Percentiles rank a stretch among this genome's conserved stretches.
These are phyloP conservation scores for Hydrocynus forskahlii DNA, from an alignment of 2,797 vertebrate genomes.

Conservation along the genomic window DNA sequence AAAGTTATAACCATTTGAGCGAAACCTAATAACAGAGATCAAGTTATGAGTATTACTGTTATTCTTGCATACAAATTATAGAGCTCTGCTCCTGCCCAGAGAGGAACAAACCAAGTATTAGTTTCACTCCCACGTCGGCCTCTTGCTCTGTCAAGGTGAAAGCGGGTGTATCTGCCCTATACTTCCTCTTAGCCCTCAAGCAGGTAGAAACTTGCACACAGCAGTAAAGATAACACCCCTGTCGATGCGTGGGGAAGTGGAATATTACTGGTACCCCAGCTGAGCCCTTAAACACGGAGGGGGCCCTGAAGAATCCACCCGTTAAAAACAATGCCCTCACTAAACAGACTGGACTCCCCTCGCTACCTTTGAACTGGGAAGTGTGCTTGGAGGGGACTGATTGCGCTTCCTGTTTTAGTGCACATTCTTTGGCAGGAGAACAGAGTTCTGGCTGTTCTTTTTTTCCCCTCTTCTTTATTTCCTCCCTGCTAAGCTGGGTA, in stretches of 20 bases:
- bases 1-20: neutral
- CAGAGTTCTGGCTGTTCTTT: slow-evolving; percentile 41
- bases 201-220: slow-evolving; percentile 23
- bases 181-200: slow-evolving; percentile 31
- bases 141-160: slow-evolving; percentile 16
- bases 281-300: neutral
- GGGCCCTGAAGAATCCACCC: neutral
- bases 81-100: neutral
- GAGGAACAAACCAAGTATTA: slow-evolving; percentile 24
- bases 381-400: slow-evolving; percentile 61
- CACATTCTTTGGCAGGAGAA: slow-evolving; percentile 56
- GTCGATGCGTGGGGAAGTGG: neutral
- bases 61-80: slow-evolving; percentile 1
- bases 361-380: slow-evolving; percentile 64
- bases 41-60: neutral
- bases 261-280: neutral
- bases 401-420: slow-evolving; percentile 76
- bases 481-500: slow-evolving; percentile 39
- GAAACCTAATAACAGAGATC: slow-evolving; percentile 1
- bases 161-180: neutral
- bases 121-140: slow-evolving; percentile 14
- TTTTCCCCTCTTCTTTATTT: slow-evolving; percentile 30
- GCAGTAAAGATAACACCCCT: slow-evolving; percentile 14
- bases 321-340: slow-evolving; percentile 12
- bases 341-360: neutral